Evolutionary conservation across 2,113 vertebrate species (phyloP).

Genomic region (Cynoglossus semilaevis): DNA sequence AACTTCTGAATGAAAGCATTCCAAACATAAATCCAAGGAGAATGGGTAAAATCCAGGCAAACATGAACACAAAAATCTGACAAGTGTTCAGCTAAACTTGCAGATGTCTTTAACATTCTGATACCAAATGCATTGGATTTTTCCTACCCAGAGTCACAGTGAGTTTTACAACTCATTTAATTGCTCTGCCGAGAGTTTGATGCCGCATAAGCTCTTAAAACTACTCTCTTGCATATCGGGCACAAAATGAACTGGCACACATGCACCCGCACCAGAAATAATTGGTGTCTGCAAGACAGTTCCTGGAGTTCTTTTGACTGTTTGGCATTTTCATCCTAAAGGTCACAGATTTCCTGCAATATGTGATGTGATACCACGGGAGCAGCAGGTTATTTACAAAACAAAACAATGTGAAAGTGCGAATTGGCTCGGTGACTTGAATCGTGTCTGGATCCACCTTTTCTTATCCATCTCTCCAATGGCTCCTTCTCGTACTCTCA

Average conservation of each 20-base stretch:
- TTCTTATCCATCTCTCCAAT: slow-evolving; percentile 42
- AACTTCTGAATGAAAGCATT: too few relatives aligned
- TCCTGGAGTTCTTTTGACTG: slow-evolving; percentile 32
- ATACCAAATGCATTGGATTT: neutral
- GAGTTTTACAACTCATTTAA: slow-evolving; percentile 23
- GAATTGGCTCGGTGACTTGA: neutral
- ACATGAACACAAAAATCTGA: too few relatives aligned
- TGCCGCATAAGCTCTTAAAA: slow-evolving; percentile 24
- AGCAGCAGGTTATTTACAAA: slow-evolving; percentile 33
- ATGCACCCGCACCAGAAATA: slow-evolving; percentile 31
- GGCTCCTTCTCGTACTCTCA: slow-evolving; percentile 21
- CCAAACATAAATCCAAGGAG: too few relatives aligned
- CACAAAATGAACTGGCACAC: slow-evolving; percentile 6
- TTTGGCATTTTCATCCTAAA: slow-evolving; percentile 63
- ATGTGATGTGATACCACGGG: slow-evolving; percentile 28
- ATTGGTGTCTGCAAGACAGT: slow-evolving; percentile 47
- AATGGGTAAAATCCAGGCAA: too few relatives aligned
- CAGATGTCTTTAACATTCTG: neutral
- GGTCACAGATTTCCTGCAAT: slow-evolving; percentile 47
- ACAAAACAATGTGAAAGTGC: slow-evolving; percentile 26
- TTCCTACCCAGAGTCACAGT: slow-evolving; percentile 5
- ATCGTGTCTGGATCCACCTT: neutral
- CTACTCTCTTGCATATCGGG: slow-evolving; percentile 17
- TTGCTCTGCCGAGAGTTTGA: slow-evolving; percentile 9
- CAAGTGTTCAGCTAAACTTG: too few relatives aligned